phyloP scores from a whole-genome alignment of 1,140 invertebrate species.

The Drosophila guanche region DNA sequence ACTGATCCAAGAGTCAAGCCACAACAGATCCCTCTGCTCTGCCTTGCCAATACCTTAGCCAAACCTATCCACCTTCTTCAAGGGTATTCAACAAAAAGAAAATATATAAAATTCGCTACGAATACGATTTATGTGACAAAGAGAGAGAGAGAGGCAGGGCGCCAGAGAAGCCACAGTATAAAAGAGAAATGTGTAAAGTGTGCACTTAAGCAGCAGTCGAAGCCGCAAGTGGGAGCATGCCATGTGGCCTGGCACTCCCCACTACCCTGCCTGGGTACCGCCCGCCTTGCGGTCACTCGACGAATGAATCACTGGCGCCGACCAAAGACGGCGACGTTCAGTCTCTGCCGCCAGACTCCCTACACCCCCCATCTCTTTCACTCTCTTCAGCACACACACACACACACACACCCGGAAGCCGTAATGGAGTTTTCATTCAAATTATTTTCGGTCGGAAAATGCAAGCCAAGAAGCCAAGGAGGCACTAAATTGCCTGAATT shows the following conservation, averaged over 20 bases:
- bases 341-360: conserved; percentile 31
- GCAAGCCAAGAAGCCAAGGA: conserved; percentile 36
- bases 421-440: conserved; percentile 83
- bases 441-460: conserved; percentile 68
- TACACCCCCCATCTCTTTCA: background rate
- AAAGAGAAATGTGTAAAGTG: conserved; percentile 77
- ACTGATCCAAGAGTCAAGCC: too few species aligned
- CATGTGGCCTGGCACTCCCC: conserved; percentile 59
- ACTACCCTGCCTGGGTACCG: background rate
- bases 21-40: too few species aligned
- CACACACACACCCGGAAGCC: conserved; percentile 59
- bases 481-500: conserved; percentile 68
- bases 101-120: conserved; percentile 46
- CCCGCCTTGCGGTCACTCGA: conserved; percentile 57
- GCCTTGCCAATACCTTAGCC: too few species aligned
- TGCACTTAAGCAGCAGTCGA: conserved; percentile 70
- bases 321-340: conserved; percentile 52
- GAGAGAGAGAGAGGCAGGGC: conserved; percentile 4
- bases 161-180: conserved; percentile 53
- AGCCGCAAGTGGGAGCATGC: conserved; percentile 5
- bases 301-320: conserved; percentile 58
- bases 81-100: too few species aligned
- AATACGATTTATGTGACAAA: conserved; percentile 66
- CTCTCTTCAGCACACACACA: conserved; percentile 4
- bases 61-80: too few species aligned